These are phyloP conservation scores for Otis tarda DNA, from an alignment of 2,113 vertebrate species.

Conservation along the genomic window DNA sequence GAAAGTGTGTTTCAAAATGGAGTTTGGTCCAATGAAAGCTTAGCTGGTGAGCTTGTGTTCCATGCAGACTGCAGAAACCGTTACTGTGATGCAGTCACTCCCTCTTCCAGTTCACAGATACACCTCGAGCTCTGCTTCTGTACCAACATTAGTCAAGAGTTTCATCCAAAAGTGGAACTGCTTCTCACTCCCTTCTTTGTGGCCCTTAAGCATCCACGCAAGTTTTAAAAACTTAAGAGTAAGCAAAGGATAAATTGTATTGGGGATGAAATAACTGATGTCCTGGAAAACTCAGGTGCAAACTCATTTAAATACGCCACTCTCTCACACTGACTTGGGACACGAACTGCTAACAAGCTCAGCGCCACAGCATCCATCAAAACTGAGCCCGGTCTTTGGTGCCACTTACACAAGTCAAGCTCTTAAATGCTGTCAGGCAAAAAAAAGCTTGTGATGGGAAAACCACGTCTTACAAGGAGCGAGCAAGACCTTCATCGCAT, in stretches of 20 bases:
- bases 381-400: not conserved
- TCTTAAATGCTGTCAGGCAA: not conserved
- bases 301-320: not conserved
- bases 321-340: not conserved
- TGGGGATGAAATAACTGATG: not conserved
- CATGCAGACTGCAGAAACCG: not conserved
- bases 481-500: not conserved
- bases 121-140: not conserved
- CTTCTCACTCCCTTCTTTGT: not conserved
- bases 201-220: not conserved
- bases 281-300: not conserved
- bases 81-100: fast-evolving
- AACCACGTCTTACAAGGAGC: not conserved
- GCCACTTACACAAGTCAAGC: not conserved
- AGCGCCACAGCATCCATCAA: not conserved
- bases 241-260: not conserved
- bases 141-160: not conserved
- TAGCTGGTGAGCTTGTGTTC: not conserved
- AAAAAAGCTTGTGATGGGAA: not conserved
- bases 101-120: not conserved
- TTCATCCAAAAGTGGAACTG: not conserved
- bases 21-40: not conserved
- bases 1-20: not conserved
- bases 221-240: not conserved
- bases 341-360: not conserved